A percentile compares a stretch with the other conserved stretches of the same genome.
Conservation (phyloP, 2,888 invertebrate species). For the Drosophila lacicola region DNA sequence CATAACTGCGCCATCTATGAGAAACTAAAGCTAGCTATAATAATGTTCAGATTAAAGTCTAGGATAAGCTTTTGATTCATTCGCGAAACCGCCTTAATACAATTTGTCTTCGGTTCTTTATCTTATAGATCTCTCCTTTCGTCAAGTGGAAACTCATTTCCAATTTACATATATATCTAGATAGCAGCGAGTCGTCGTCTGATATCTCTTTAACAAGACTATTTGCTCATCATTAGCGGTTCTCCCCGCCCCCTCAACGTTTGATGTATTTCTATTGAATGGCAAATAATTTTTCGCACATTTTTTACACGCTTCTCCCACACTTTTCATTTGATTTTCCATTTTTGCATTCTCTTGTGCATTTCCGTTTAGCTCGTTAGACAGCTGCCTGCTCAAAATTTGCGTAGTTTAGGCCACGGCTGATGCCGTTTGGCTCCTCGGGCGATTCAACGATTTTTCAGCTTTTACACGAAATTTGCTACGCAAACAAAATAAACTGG, state of each 20-base stretch:
- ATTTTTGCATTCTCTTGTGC: slow-evolving; percentile 42
- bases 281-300: slow-evolving; percentile 42
- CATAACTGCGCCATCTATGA: no score
- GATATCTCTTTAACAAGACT: slow-evolving; percentile 54
- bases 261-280: slow-evolving; percentile 49
- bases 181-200: slow-evolving; percentile 34
- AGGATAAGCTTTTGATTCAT: no score
- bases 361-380: slow-evolving; percentile 72
- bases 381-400: slow-evolving; percentile 37
- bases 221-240: slow-evolving; percentile 65
- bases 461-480: slow-evolving; percentile 65
- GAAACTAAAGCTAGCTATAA: no score
- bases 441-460: slow-evolving; percentile 48
- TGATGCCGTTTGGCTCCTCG: slow-evolving; percentile 21
- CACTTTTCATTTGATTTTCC: slow-evolving; percentile 1
- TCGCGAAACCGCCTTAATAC: neutral
- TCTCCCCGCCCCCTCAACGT: neutral
- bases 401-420: slow-evolving; percentile 49
- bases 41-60: no score
- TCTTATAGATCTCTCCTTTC: neutral
- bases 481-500: slow-evolving; percentile 61
- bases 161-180: slow-evolving; percentile 32
- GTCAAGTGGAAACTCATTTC: slow-evolving; percentile 2
- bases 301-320: slow-evolving; percentile 30
- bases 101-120: slow-evolving; percentile 1